These are phyloP conservation scores for Ceratitis capitata DNA, from an alignment of 1,140 invertebrate genomes.

Conservation along the genomic window DNA sequence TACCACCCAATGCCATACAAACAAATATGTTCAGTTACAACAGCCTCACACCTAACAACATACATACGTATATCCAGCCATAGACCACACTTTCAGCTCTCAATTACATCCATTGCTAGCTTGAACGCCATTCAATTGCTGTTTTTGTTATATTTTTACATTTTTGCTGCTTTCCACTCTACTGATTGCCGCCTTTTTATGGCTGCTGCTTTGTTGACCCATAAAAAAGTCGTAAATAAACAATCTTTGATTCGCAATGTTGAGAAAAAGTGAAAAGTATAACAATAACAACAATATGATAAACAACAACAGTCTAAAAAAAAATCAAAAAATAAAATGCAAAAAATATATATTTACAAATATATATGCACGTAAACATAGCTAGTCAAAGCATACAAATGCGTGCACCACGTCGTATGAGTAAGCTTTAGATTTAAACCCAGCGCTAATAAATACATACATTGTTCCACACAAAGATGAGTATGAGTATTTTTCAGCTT, in stretches of 20 bases:
- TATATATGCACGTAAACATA: not conserved
- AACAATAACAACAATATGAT: not conserved
- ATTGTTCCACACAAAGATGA: not conserved
- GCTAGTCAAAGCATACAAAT: not conserved
- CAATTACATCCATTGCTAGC: too few species aligned
- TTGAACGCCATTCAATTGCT: too few species aligned
- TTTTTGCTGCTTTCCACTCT: not conserved
- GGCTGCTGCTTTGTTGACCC: constrained; percentile 23
- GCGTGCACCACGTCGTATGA: not conserved
- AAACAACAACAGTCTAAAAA: not conserved
- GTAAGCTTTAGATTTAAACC: not conserved
- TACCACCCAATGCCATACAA: too few species aligned
- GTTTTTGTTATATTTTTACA: too few species aligned
- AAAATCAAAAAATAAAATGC: not conserved
- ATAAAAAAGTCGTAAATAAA: constrained; percentile 35
- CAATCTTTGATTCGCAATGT: not conserved
- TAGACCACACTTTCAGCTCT: too few species aligned
- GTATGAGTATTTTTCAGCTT: not conserved
- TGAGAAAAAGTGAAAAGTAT: not conserved
- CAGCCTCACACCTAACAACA: too few species aligned
- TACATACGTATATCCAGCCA: too few species aligned
- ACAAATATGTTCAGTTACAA: too few species aligned
- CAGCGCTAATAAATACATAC: not conserved
- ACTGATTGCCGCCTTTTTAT: not conserved
- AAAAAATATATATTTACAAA: not conserved